Evolutionary conservation across 2,113 vertebrate genomes (phyloP).

Genomic region (Tetrax tetrax): DNA sequence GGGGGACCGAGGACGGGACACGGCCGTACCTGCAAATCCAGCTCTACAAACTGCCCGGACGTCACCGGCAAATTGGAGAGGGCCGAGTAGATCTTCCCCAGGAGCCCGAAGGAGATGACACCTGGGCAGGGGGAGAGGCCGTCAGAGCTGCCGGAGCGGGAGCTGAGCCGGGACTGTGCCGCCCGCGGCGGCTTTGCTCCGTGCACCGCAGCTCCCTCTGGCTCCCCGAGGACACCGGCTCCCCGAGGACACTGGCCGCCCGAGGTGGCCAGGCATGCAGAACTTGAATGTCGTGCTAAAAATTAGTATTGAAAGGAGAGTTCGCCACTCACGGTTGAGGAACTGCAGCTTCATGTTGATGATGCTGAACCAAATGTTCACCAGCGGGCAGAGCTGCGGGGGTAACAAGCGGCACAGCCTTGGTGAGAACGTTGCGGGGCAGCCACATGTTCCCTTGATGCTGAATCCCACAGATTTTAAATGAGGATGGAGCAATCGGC

Average conservation of each 20-base stretch:
- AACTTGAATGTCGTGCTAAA: neutral
- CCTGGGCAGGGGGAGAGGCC: neutral
- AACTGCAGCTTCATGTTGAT: conserved; percentile 32
- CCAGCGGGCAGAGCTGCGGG: conserved; percentile 54
- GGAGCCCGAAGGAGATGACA: neutral
- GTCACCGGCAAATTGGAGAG: neutral
- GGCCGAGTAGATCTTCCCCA: conserved; percentile 6
- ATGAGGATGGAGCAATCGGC: neutral
- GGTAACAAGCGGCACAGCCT: neutral
- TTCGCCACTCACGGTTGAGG: conserved; percentile 28
- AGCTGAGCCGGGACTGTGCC: neutral
- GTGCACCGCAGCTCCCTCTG: neutral
- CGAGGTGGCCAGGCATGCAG: too few relatives aligned
- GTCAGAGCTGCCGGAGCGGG: neutral
- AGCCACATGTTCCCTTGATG: accelerated
- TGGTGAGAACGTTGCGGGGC: accelerated
- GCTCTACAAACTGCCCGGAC: accelerated
- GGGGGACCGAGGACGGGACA: accelerated
- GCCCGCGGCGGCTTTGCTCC: neutral
- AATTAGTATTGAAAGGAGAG: neutral
- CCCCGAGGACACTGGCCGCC: neutral
- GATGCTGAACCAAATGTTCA: conserved; percentile 41
- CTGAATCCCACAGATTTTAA: neutral
- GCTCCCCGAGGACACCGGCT: neutral
- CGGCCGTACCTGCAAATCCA: conserved; percentile 32